phyloP scores from a whole-genome alignment of 2,113 vertebrate species.

The Trichechus manatus region DNA sequence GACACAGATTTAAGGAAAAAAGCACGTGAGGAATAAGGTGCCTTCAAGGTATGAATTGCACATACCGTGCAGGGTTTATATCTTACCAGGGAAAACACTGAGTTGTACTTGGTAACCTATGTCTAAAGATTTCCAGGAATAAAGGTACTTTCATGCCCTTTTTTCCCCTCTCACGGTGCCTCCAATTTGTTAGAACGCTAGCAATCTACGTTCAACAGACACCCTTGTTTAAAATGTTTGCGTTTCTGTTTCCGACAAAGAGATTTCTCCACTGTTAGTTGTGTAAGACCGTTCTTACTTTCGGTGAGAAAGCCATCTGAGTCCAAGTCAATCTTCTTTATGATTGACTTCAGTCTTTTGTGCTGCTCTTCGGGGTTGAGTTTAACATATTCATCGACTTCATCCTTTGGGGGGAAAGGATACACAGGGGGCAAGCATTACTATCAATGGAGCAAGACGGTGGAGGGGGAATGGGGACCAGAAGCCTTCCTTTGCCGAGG shows the following conservation, averaged over 20 bases:
- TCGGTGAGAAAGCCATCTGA: conserved; percentile 90
- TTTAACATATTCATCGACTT: conserved; percentile 92
- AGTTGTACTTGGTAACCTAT: not conserved
- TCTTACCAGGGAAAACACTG: not conserved
- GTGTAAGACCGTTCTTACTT: conserved; percentile 86
- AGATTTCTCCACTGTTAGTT: conserved; percentile 1
- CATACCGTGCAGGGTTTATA: not conserved
- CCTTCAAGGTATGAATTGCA: not conserved
- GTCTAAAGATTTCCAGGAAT: not conserved
- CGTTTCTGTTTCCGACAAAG: conserved; percentile 37
- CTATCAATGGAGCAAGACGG: not conserved
- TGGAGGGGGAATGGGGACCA: not conserved
- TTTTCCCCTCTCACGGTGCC: not conserved
- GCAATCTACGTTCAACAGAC: not conserved
- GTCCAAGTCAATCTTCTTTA: conserved; percentile 93
- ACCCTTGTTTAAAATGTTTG: not conserved
- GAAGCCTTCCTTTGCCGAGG: not conserved
- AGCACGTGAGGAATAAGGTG: not conserved
- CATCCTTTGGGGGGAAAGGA: conserved; percentile 86
- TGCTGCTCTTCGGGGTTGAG: conserved; percentile 92
- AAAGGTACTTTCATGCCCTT: not conserved
- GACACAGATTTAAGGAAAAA: not conserved
- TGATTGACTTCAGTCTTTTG: conserved; percentile 90
- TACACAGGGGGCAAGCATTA: conserved; percentile 11
- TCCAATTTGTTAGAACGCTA: not conserved